Evolutionary conservation across 2,113 vertebrate genomes (phyloP).

Genomic region (Cyrtonyx montezumae): DNA sequence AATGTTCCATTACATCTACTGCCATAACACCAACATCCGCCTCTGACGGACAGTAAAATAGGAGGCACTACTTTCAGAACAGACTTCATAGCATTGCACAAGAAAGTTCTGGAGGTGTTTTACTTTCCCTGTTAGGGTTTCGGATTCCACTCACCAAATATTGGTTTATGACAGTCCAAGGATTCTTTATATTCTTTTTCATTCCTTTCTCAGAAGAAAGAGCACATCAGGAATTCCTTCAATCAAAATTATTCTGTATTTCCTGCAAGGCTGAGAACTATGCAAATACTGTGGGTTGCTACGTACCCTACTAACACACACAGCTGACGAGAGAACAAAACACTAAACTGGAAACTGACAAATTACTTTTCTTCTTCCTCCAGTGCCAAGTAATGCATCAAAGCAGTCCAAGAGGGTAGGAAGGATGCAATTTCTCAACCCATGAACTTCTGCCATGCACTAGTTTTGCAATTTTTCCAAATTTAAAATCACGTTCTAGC

Average conservation of each 20-base stretch:
- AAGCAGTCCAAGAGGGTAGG: neutral
- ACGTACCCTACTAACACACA: neutral
- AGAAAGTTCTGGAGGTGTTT: neutral
- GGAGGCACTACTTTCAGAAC: neutral
- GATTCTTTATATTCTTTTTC: neutral
- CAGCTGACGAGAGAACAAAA: neutral
- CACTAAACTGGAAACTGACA: neutral
- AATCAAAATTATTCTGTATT: neutral
- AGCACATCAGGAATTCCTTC: neutral
- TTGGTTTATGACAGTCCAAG: neutral
- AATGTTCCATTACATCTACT: neutral
- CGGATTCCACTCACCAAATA: neutral
- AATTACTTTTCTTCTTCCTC: neutral
- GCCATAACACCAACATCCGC: neutral
- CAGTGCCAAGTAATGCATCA: neutral
- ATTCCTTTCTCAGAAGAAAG: neutral
- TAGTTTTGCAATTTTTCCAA: neutral
- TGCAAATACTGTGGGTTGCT: neutral
- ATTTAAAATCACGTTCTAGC: neutral
- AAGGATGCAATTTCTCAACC: neutral
- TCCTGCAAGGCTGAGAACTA: neutral
- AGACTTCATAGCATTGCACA: neutral
- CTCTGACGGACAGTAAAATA: neutral
- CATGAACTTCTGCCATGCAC: neutral
- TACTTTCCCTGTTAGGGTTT: neutral